Base-by-base conservation (phyloP, 2,888 invertebrate genomes). In the Capitulum mitella region DNA sequence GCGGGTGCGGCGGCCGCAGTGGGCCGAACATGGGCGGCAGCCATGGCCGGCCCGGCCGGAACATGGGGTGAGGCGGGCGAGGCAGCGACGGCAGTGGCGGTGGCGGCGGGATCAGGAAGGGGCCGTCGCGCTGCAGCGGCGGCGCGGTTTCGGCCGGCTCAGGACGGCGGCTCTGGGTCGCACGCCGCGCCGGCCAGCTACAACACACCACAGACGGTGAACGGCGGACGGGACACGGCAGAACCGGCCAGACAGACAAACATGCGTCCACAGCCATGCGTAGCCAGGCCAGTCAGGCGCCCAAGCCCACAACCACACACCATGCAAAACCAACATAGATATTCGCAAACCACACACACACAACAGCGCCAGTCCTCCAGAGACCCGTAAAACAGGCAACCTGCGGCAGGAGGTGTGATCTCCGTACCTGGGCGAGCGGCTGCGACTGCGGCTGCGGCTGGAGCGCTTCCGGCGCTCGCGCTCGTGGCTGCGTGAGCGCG, bases 401-500 rank as follows among this genome's bases (percentile, higher is more conserved):
- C n/a, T n/a, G n/a, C n/a, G n/a, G n/a, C n/a, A n/a, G n/a, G n/a
- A n/a, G n/a, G n/a, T n/a, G n/a, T n/a, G n/a, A n/a, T n/a, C 58
- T 29, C 8, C 70, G 37, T 14, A 70, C 70, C 70, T 70, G 40
- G 70, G 70, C 37, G 70, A 70, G 26, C 70, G 70, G 14, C 70
- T 70, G 26, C 70, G 70, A 12, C 70, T 70, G 70, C 70, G 70
- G 40, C 70, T 70, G 40, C 10, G 26, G 8, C 37, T 34, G 16
- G 64, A 26, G 22, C 70, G 37, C 70, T 70, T 70, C 40, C 70
- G 37, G 1, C 70, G 70, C 40, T 70, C 70, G 37, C 70, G 70
- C 22, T 70, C 70, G 70, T 70, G 70, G 70, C 70, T 70, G 37
- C 70, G 70, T 22, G 37, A 37, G 70, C 70, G 70, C 8, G 70